Base-by-base conservation (phyloP, 2,888 invertebrate genomes). In the Bimastos eiseni region DNA sequence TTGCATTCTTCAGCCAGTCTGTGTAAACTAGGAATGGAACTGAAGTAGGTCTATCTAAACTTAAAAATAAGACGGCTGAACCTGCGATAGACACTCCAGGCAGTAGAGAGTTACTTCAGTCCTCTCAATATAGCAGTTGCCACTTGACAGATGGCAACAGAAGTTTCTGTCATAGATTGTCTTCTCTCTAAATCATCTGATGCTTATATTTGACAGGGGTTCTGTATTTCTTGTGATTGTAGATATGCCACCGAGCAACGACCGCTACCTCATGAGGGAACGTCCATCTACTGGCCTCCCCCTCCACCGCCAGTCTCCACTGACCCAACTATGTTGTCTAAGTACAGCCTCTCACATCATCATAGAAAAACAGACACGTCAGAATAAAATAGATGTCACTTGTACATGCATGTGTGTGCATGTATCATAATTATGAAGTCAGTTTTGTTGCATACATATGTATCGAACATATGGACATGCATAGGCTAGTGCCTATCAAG, bases 251-350 rank as follows among this genome's bases (percentile, higher is more conserved):
- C 36, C 34, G 86, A 86, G 86, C 1, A 19, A 37, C 86, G 15
- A 5, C 34, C 24, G n/a, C n/a, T n/a, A 36, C 36, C 36, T 86
- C 86, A 37, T 36, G 86, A 86, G 24, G 37, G 37, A 24, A 86
- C 86, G 8, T 86, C 86, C 86, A 86, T 86, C 86, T 86, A 86
- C 86, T 86, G 86, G 86, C 86, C 86, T 34, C 86, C 86, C 34
- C 86, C 86, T 6, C 86, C 86, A 86, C 86, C 86, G 1, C 86
- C 86, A 24, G 86, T 86, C 86, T 86, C 86, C 34, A 86, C 86
- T 37, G 86, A 36, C 86, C 36, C 37, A 30, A 86, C 86, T 36
- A 86, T 86, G 86, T 24, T 86, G 37, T 34, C 86, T 15, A 8
- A 33, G 34, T 86, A 86, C 86, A 86, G 36, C 70, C 21, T 24